phyloP scores from a whole-genome alignment of 1,140 invertebrate species.

The Euwallacea fornicatus region DNA sequence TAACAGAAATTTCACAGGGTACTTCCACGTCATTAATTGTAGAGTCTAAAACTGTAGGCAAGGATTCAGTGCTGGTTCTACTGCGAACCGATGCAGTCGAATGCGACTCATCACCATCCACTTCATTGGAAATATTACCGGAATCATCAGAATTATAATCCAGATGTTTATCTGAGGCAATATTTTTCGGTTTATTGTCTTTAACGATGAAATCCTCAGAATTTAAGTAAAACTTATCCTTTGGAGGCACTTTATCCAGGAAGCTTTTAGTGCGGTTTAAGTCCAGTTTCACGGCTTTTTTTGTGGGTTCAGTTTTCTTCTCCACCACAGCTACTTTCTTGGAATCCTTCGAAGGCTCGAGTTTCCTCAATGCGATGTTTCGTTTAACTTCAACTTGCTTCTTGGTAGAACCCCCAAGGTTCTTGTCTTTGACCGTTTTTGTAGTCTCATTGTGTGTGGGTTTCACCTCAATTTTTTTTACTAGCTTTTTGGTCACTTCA shows the following conservation, averaged over 20 bases:
- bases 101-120: constrained; percentile 44
- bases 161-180: constrained; percentile 28
- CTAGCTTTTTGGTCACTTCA: too few relatives aligned
- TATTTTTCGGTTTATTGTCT: constrained; percentile 7
- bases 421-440: too few relatives aligned
- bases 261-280: constrained; percentile 29
- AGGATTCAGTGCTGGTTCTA: constrained; percentile 33
- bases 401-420: too few relatives aligned
- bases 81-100: constrained; percentile 35
- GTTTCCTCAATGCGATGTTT: constrained; percentile 37
- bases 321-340: constrained; percentile 11
- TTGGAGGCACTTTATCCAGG: constrained; percentile 21
- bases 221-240: constrained; percentile 28
- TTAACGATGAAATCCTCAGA: constrained; percentile 31
- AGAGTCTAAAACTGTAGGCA: constrained; percentile 29
- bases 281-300: constrained; percentile 32
- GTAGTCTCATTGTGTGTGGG: too few relatives aligned
- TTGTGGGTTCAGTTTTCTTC: constrained; percentile 19
- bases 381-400: too few relatives aligned
- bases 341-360: constrained; percentile 21
- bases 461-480: too few relatives aligned
- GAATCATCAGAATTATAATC: constrained; percentile 67
- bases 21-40: neutral
- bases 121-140: constrained; percentile 75
- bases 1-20: constrained; percentile 17